Evolutionary conservation across 2,888 invertebrate genomes (phyloP), one percentile per base, ranked within the genome.

Genomic region (Cataglyphis cursor): DNA sequence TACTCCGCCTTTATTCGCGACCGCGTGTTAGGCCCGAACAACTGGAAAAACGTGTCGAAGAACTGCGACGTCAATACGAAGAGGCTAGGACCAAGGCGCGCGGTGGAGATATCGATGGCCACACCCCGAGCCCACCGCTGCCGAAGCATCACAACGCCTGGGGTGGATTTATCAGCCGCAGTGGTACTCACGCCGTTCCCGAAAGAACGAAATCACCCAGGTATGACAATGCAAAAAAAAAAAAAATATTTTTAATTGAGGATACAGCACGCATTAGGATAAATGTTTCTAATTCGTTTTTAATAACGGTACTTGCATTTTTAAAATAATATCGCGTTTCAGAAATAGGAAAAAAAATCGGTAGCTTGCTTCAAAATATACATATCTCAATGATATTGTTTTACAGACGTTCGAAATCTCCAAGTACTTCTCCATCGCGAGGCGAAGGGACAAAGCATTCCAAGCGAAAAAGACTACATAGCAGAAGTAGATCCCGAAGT

Each of bases 1-100:
- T 99, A 86, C 95, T 99, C 84, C 96, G 97, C 88, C 95, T 99
- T 0, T 99, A 99, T 94, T 97, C 96, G 82, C 96, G 99, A 76
- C 95, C 97, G 3, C 98, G 98, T 96, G 98, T 98, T 61, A 96
- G 96, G 87, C 95, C 96, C 3, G 98, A 98, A 87, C 96, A 96
- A 62, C 94, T 98, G 74, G 98, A 98, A 91, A 96, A 96, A 66
- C 96, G 96, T 72, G 97, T 98, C 0, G 97, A 97, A 76, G 97
- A 97, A 90, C 95, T 97, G 1, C 96, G 97, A 86, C 96, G 97
- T 90, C 96, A 96, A 59, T 97, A 97, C 92, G 96, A 97, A 83
- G 97, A 97, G 84, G 96, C 96, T 0, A 96, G 97, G 90, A 95
- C 95, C 6, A 96, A 96, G 91, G 95, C 95, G 0, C 95, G 95